phyloP scores from a whole-genome alignment of 2,888 invertebrate genomes.

The Ichneumoninae sp. region DNA sequence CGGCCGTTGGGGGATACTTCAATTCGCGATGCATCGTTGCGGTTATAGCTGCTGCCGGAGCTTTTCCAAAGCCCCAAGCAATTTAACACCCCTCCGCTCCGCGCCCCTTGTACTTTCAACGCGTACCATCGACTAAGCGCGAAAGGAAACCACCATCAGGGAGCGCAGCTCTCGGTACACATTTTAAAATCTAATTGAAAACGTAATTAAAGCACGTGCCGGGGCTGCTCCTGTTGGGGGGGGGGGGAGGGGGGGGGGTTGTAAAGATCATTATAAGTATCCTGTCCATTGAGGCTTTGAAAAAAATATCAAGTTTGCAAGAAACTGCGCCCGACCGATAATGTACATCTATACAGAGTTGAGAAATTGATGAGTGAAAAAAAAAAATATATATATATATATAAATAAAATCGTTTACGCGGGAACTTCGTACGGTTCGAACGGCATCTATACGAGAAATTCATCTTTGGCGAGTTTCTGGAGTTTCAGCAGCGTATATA shows the following conservation, averaged over 20 bases:
- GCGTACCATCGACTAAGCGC: slow-evolving; percentile 75
- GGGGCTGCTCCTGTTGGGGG: background rate
- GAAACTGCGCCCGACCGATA: background rate
- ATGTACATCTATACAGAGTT: slow-evolving; percentile 10
- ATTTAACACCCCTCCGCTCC: slow-evolving; percentile 18
- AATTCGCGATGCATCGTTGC: slow-evolving; percentile 59
- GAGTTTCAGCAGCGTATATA: slow-evolving; percentile 47
- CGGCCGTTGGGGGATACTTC: slow-evolving; percentile 49
- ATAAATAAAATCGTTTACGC: slow-evolving; percentile 10
- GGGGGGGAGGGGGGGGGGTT: background rate
- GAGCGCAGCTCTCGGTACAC: slow-evolving; percentile 70
- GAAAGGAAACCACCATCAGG: slow-evolving; percentile 42
- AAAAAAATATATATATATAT: slow-evolving; percentile 6
- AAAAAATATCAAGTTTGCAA: background rate
- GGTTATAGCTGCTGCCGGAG: slow-evolving; percentile 51
- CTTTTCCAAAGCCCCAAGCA: slow-evolving; percentile 55
- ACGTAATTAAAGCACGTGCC: slow-evolving; percentile 74
- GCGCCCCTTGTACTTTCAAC: slow-evolving; percentile 45
- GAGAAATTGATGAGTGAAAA: slow-evolving; percentile 49
- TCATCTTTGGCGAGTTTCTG: slow-evolving; percentile 36
- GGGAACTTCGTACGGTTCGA: slow-evolving; percentile 30
- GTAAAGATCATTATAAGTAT: slow-evolving; percentile 41
- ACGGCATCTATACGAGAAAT: slow-evolving; percentile 13
- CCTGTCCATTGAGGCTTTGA: background rate
- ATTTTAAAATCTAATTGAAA: slow-evolving; percentile 78